A percentile compares a stretch with the other conserved stretches of the same genome.
Evolutionary conservation across 2,113 vertebrate species (phyloP).

Genomic region (Anser brachyrhynchus): DNA sequence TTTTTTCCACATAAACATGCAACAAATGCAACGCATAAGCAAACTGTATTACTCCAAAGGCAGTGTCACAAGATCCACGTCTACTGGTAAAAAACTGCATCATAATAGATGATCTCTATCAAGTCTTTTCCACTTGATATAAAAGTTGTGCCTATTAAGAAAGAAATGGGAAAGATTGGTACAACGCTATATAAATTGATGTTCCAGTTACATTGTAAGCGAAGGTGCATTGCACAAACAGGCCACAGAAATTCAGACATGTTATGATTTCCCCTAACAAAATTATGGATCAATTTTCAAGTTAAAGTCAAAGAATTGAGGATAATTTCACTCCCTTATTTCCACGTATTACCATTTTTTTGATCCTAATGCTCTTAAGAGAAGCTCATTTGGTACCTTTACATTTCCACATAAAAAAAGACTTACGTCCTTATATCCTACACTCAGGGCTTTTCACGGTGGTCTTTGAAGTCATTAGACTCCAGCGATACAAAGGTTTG

Average conservation of each 20-base stretch:
- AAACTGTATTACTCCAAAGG: neutral
- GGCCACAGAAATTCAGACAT: neutral
- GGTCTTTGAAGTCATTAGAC: neutral
- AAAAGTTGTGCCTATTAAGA: constrained; percentile 40
- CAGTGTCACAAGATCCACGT: neutral
- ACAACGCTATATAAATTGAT: neutral
- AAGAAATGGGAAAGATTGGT: neutral
- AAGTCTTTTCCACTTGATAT: constrained; percentile 14
- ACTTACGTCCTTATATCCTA: neutral
- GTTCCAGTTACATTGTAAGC: neutral
- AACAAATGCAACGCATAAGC: neutral
- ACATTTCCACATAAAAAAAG: neutral
- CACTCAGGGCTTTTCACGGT: neutral
- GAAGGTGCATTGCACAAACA: neutral
- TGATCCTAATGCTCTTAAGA: neutral
- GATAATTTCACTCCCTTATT: neutral
- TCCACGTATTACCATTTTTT: neutral
- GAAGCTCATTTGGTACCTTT: neutral
- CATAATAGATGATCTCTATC: constrained; percentile 1
- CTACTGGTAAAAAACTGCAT: constrained; percentile 10
- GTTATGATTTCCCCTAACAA: neutral
- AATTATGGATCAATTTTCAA: neutral
- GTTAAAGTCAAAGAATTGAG: neutral
- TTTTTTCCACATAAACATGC: neutral
- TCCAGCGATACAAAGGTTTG: neutral